Conservation (phyloP, 2,113 vertebrate genomes). For the Ctenomys sociabilis region DNA sequence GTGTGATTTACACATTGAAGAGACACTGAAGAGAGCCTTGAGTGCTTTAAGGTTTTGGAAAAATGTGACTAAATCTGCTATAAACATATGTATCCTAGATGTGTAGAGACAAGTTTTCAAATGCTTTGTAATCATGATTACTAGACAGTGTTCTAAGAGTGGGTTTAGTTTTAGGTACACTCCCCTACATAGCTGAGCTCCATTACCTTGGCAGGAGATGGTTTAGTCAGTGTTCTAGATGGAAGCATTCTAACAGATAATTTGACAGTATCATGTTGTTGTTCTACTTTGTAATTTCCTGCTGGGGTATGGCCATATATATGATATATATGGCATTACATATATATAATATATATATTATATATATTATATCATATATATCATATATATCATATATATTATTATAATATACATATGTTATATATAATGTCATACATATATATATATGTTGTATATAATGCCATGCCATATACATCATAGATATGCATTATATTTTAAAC, state of each 20-base stretch:
- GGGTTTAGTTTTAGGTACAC: not conserved
- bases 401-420: too few species aligned
- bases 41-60: not conserved
- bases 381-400: too few species aligned
- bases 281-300: not conserved
- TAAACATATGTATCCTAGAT: not conserved
- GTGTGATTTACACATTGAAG: not conserved
- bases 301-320: not conserved
- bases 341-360: too few species aligned
- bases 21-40: not conserved
- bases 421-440: too few species aligned
- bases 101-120: not conserved
- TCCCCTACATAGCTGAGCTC: not conserved
- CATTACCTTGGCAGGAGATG: not conserved
- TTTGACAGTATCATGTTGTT: accelerated
- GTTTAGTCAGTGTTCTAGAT: not conserved
- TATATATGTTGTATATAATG: too few species aligned
- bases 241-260: not conserved
- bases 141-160: not conserved
- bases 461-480: too few species aligned
- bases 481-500: not conserved
- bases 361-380: not conserved
- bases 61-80: not conserved
- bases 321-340: not conserved
- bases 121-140: not conserved